These are phyloP conservation scores for Formica exsecta DNA, from an alignment of 1,140 invertebrate genomes.

Conservation along the genomic window DNA sequence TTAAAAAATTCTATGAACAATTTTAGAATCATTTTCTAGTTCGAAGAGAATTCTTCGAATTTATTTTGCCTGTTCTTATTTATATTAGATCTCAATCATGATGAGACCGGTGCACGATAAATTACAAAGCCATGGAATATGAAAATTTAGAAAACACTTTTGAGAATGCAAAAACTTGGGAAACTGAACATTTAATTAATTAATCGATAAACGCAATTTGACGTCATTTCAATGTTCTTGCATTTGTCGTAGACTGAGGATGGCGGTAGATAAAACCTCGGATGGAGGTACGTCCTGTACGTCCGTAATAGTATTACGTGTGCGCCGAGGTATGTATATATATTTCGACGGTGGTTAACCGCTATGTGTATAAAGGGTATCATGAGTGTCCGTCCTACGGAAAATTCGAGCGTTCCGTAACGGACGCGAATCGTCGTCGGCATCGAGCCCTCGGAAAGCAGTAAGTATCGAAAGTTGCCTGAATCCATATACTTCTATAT, in stretches of 20 bases:
- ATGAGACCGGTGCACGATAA: background rate
- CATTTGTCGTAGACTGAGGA: conserved; percentile 27
- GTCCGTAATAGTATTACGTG: conserved; percentile 39
- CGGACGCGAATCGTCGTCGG: background rate
- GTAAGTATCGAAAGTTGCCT: conserved; percentile 25
- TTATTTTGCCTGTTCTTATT: background rate
- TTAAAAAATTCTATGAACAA: background rate
- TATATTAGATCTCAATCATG: background rate
- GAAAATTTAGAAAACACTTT: background rate
- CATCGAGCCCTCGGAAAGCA: conserved; percentile 3
- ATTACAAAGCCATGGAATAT: background rate
- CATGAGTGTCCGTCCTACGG: background rate
- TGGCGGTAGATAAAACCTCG: conserved; percentile 4
- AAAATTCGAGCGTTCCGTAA: conserved; percentile 19
- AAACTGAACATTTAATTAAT: background rate
- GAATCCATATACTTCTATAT: background rate
- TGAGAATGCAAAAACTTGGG: background rate
- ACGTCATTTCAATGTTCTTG: background rate
- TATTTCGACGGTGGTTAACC: conserved; percentile 3
- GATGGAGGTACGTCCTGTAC: background rate
- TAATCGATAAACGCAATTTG: background rate
- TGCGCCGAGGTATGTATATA: background rate
- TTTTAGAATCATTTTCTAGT: background rate
- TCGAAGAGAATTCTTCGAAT: background rate
- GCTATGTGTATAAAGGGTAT: too few species aligned